Base-by-base conservation (phyloP, 2,888 invertebrate genomes). In the Eilema depressum region DNA sequence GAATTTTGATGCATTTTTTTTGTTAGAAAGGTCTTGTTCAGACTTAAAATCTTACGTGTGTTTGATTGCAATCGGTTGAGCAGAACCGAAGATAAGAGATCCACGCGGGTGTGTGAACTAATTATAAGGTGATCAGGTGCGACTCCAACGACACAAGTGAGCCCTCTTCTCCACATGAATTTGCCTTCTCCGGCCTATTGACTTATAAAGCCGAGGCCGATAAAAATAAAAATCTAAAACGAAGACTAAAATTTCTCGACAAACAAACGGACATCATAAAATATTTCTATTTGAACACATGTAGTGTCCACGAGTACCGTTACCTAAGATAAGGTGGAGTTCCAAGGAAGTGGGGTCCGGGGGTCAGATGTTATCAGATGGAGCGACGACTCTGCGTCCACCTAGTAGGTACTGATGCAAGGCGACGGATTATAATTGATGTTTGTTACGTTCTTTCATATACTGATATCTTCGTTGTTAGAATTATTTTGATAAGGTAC, bases 351-450 rank as follows among this genome's bases (percentile, higher is more conserved):
- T 69, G 47, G n/a, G 69, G 69, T 64, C 47, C 17, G 14, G 63
- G 23, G 64, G 63, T 69, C 63, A 57, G n/a, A 7, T 14, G 30
- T 69, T 69, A 73, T 67, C 70, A 59, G 77, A 75, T 82, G 33
- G 5, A 80, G 74, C 76, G 75, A 59, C 57, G 26, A 59, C 25
- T 12, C n/a, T 56, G 23, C 56, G 14, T 70, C 28, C 26, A 64
- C 63, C 63, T 64, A 47, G 47, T 57, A 12, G 14, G 23, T 53
- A 47, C 28, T 53, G 41, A 65, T 33, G 33, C 64, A 56, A 64
- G 53, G 12, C 1, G 41, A 64, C 5, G 10, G 25, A 47, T 47
- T 47, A 47, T 47, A 47, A 47, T 47, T 47, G 20, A 53, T 10
- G n/a, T 53, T 53, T 53, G n/a, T n/a, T 53, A 53, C 8, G 11